Evolutionary conservation across 2,113 vertebrate species (phyloP).

Genomic region (Ceyx melanurus): DNA sequence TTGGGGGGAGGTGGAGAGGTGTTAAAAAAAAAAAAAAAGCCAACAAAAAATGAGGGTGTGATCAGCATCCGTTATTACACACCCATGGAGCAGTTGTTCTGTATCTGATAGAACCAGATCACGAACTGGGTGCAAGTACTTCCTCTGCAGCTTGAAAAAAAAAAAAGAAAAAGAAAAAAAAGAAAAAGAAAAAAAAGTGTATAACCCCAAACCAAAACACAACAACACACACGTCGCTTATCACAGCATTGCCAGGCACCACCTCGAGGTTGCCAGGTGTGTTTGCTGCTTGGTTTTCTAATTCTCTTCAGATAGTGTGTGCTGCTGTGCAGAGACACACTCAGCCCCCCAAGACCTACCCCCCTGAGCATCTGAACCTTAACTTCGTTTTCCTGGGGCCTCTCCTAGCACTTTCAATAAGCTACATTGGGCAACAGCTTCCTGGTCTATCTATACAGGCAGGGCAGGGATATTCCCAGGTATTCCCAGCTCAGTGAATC

Average conservation of each 20-base stretch:
- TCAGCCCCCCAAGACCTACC: not conserved
- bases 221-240: not conserved
- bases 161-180: not conserved
- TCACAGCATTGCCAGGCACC: constrained; percentile 18
- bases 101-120: constrained; percentile 49
- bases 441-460: rapidly evolving
- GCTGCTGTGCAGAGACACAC: not conserved
- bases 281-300: not conserved
- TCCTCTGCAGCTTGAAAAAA: constrained; percentile 38
- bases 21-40: constrained; percentile 26
- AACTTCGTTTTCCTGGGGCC: not conserved
- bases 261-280: not conserved
- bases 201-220: constrained; percentile 51
- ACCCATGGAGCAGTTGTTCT: constrained; percentile 33
- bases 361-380: rapidly evolving
- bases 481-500: not conserved
- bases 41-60: constrained; percentile 38
- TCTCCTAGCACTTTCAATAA: not conserved
- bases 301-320: rapidly evolving
- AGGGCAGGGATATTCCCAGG: not conserved
- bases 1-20: constrained; percentile 30
- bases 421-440: not conserved
- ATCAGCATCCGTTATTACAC: constrained; percentile 67
- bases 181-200: not conserved
- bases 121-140: constrained; percentile 18